A percentile compares a stretch with the other conserved stretches of the same genome.
Evolutionary conservation across 2,113 vertebrate species (phyloP).

Genomic region (Okapia johnstoni): DNA sequence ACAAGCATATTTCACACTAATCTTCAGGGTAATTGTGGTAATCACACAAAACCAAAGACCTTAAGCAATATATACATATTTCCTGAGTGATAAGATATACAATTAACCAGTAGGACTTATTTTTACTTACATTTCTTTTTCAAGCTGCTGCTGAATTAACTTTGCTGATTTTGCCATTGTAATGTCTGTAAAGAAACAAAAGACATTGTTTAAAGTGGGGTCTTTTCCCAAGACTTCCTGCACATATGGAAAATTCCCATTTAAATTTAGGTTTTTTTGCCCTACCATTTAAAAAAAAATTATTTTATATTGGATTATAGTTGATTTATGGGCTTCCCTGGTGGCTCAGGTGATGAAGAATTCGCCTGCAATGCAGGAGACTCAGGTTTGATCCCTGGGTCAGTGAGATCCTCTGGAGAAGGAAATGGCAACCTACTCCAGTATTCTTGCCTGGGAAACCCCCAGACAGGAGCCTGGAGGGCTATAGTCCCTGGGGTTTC

Average conservation of each 20-base stretch:
- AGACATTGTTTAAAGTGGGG: neutral
- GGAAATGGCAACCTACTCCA: neutral
- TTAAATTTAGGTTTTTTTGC: neutral
- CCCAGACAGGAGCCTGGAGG: neutral
- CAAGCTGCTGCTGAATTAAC: constrained; percentile 95
- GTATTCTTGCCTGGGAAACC: neutral
- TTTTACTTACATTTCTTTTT: constrained; percentile 94
- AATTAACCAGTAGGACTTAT: neutral
- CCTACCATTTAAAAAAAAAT: neutral
- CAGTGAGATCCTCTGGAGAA: neutral
- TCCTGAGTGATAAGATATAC: neutral
- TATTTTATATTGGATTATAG: neutral
- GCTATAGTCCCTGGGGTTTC: neutral
- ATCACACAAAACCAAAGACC: neutral
- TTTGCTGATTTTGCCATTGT: constrained; percentile 97
- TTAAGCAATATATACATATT: neutral
- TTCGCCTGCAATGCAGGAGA: neutral
- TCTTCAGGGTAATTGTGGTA: neutral
- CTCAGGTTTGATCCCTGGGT: neutral
- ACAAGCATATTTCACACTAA: neutral
- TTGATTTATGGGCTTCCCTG: neutral
- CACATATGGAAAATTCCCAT: constrained; percentile 2
- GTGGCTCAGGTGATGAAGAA: neutral
- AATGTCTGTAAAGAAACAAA: constrained; percentile 83
- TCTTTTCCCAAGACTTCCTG: neutral